Base-by-base conservation (phyloP, 2,888 invertebrate genomes). In the Strigamia maritima region DNA sequence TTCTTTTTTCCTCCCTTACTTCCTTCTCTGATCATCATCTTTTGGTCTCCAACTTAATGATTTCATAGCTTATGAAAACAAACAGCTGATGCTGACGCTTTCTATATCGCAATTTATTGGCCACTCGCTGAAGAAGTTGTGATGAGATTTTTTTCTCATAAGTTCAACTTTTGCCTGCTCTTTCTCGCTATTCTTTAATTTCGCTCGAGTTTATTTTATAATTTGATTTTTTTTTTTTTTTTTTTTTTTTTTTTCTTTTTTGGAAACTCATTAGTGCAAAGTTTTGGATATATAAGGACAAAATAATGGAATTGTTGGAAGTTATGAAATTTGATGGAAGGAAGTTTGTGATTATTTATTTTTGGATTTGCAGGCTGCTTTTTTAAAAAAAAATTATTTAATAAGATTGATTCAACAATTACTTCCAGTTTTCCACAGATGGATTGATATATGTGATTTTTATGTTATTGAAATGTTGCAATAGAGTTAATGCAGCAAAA, bases 11-110 rank as follows among this genome's bases (percentile, higher is more conserved):
- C 54, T n/a, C 10, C 35, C 19, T 54, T 19, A 7, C 19, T 54
- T 19, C 49, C 1, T 49, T 19, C 19, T 19, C 8, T 54, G 54
- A 54, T 54, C 19, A 54, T 54, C 54, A 54, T 54, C 54, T 54
- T 19, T 54, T n/a, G 54, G 54, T 54, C 54, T n/a, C 54, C n/a
- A 19, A 54, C 54, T 54, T 54, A 54, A 54, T 54, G 54, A 54
- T 54, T 54, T 54, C 19, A 54, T 54, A n/a, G 54, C 54, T 54
- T 54, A 54, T 54, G 54, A 54, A 54, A 54, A 54, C 54, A 54
- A 54, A 54, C 54, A 54, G 54, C 54, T 54, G 54, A 54, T 54
- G 54, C 54, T 54, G 54, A 54, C 54, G 54, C 54, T 54, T 54
- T 54, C 19, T 54, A 54, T 54, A 19, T 16, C 22, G 54, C 54